Evolutionary conservation across 2,113 vertebrate species (phyloP), one percentile per base, ranked within the genome.

Genomic region (Butorides virescens): DNA sequence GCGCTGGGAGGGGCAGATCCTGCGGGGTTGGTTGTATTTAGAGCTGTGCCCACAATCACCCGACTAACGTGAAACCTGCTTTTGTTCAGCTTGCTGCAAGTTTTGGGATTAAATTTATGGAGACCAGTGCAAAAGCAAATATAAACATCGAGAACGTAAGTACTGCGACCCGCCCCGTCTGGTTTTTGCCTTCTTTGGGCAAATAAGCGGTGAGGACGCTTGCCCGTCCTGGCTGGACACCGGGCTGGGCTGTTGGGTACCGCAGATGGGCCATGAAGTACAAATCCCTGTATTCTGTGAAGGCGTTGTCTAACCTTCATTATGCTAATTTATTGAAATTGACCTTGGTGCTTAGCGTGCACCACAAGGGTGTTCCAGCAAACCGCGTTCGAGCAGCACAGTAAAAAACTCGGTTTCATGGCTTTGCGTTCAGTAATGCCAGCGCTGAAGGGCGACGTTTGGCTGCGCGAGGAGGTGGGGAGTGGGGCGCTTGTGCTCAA

Each of bases 71-170:
- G 20, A 11, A 17, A 5, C 46, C 49, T 95, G 30, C 63, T 53
- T 96, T 76, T 82, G 74, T 92, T 67, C 94, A 99, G 99, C 98
- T 99, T 80, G 99, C 99, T 13, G 97, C 98, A 17, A 99, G 99
- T 93, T 99, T 99, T 26, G 99, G 99, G 44, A 99, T 99, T 94
- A 99, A 99, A 94, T 99, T 99, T 97, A 99, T 99, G 99, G 99
- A 99, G 98, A 99, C 99, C 46, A 99, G 99, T 17, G 99, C 99
- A 25, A 99, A 99, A 97, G 98, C 99, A 82, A 99, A 99, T 95
- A 99, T 99, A 94, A 99, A 99, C 19, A 99, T 99, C 97, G 99
- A 99, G 97, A 99, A 99, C 3, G 99, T 99, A 96, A 98, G 99
- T 98, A 94, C 29, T 11, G 13, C 1, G 2, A 6, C 52, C 12